Conservation (phyloP, 2,888 invertebrate genomes). For the Ommatoiulus sabulosus region DNA sequence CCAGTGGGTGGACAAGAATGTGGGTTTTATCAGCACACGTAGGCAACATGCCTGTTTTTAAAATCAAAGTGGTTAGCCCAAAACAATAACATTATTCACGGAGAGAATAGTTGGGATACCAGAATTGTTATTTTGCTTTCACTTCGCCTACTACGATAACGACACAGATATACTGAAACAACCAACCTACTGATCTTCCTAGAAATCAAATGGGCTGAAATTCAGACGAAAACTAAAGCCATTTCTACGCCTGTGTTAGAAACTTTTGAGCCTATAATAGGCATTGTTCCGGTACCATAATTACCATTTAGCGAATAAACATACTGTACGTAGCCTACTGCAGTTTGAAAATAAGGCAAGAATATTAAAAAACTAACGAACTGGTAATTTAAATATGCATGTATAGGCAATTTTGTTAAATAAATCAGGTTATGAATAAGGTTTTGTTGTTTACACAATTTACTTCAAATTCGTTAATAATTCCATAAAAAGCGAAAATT, state of each 20-base stretch:
- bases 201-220: not conserved
- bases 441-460: not conserved
- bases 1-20: conserved; percentile 44
- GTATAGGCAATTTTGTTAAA: too few relatives aligned
- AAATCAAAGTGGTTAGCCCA: conserved; percentile 9
- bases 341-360: too few relatives aligned
- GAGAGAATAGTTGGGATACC: not conserved
- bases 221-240: too few relatives aligned
- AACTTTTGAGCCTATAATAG: not conserved
- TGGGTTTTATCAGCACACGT: conserved; percentile 20
- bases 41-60: conserved; percentile 35
- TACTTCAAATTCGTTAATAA: not conserved
- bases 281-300: too few relatives aligned
- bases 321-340: too few relatives aligned
- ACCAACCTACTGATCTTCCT: not conserved
- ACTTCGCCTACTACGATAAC: not conserved
- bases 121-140: not conserved
- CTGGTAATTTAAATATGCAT: too few relatives aligned
- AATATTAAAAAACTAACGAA: too few relatives aligned
- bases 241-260: not conserved
- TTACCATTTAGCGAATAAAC: too few relatives aligned
- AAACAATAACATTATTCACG: not conserved
- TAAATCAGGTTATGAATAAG: not conserved
- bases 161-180: not conserved
- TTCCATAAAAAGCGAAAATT: too few relatives aligned